Evolutionary conservation across 1,140 invertebrate species (phyloP), one percentile per base, ranked within the genome.

Genomic region (Nebria ingens): DNA sequence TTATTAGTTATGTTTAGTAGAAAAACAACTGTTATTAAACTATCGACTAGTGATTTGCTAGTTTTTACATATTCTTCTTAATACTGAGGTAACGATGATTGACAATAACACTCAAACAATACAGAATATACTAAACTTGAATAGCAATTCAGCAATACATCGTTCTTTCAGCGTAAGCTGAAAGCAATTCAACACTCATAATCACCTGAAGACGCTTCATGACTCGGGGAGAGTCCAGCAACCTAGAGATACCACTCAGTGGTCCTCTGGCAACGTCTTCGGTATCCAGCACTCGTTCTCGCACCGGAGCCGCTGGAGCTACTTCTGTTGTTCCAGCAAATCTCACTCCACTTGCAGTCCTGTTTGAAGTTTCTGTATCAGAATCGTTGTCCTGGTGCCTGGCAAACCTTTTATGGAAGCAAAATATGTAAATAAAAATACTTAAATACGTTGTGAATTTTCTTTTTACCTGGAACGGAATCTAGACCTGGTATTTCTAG

Each of bases 211-310:
- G 76, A 51, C 90, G 84, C 69, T 90, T 89, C 79, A 94, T 91
- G 0, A 93, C 87, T 42, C 89, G 76, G 0, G 90, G 86, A 23
- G 89, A 93, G 67, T 95, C 92, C n/a, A 82, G 82, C 2, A 94
- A 72, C n/a, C 89, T 77, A 51, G 89, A 87, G 64, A 95, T 91
- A 40, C 91, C 92, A 69, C 89, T 93, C 0, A 96, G 76, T 1
- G 91, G 91, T 3, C 91, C 92, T 54, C 85, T 77, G 2, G 89
- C 84, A 0, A 88, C 89, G 65, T 93, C 91, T 72, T 95, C 91
- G 2, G 90, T 93, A 65, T 93, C 91, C 15, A 91, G 72, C 0
- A 93, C 87, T 52, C 84, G 80, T 66, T 91, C 87, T 52, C 88
- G 79, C 63, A 86, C 82, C 59, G 84, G 81, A 51, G 75, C 73